Evolutionary conservation across 2,888 invertebrate genomes (phyloP).

Genomic region (Maniola hyperantus): DNA sequence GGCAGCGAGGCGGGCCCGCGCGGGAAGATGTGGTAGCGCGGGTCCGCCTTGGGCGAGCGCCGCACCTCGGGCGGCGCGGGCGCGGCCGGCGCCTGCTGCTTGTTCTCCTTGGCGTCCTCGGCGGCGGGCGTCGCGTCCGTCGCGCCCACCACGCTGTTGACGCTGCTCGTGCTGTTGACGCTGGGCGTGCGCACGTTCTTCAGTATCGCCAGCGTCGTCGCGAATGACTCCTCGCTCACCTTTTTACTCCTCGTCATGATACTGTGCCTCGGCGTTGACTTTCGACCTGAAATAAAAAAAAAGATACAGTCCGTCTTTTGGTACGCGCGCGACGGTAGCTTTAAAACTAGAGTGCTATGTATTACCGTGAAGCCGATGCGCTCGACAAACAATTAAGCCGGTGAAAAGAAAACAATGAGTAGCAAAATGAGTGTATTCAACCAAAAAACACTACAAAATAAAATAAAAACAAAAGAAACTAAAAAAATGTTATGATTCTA

Average conservation of each 20-base stretch:
- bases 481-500: conserved; percentile 29
- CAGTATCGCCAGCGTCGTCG: conserved; percentile 67
- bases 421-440: conserved; percentile 40
- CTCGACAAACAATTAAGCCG: conserved; percentile 30
- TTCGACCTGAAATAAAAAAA: conserved; percentile 70
- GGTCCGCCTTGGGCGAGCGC: conserved; percentile 42
- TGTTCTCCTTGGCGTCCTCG: conserved; percentile 41
- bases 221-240: conserved; percentile 56
- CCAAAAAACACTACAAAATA: conserved; percentile 34
- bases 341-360: conserved; percentile 20
- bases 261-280: conserved; percentile 56
- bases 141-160: neutral
- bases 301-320: conserved; percentile 59
- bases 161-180: neutral
- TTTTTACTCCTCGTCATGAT: conserved; percentile 71
- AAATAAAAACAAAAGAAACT: conserved; percentile 28
- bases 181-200: conserved; percentile 55
- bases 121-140: conserved; percentile 18
- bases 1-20: conserved; percentile 59
- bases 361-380: conserved; percentile 19
- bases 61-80: conserved; percentile 29
- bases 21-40: conserved; percentile 57
- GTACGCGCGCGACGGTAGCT: conserved; percentile 24
- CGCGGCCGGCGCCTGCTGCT: conserved; percentile 31
- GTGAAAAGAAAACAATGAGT: conserved; percentile 43